Percentiles rank a stretch among this genome's conserved stretches.
Evolutionary conservation across 1,140 invertebrate genomes (phyloP).

Genomic region (Hetaerina americana): DNA sequence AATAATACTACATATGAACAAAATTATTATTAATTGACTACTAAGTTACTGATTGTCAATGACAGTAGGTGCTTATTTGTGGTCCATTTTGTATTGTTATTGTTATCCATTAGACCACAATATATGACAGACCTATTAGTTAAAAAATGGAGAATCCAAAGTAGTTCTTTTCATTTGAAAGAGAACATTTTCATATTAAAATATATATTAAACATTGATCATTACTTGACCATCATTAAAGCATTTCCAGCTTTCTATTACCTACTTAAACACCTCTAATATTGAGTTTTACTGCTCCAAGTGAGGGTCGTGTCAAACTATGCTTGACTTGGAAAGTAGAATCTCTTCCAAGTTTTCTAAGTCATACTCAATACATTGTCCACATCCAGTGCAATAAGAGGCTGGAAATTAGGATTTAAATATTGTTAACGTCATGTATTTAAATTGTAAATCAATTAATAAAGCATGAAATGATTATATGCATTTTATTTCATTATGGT

Average conservation of each 20-base stretch:
- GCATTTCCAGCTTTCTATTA: not conserved
- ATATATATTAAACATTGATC: not conserved
- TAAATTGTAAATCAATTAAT: not conserved
- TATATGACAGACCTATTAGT: not conserved
- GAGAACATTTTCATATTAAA: constrained; percentile 1
- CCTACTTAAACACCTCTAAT: not conserved
- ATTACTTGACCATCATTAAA: not conserved
- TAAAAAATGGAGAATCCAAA: not conserved
- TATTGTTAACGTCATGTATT: not conserved
- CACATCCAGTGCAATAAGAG: not conserved
- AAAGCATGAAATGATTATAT: not conserved
- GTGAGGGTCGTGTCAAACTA: not conserved
- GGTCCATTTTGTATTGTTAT: not conserved
- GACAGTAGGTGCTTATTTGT: not conserved
- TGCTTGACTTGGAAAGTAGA: not conserved
- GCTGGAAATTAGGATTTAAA: not conserved
- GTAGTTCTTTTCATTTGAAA: not conserved
- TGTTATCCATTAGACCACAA: not conserved
- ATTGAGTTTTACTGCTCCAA: not conserved
- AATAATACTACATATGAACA: constrained; percentile 1
- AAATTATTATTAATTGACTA: not conserved
- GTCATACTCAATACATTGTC: not conserved
- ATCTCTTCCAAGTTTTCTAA: not conserved
- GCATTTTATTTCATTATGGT: not conserved
- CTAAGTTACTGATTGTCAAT: not conserved